Evolutionary conservation across 1,140 invertebrate species (phyloP), one percentile per base, ranked within the genome.

Genomic region (Drosophila mauritiana): DNA sequence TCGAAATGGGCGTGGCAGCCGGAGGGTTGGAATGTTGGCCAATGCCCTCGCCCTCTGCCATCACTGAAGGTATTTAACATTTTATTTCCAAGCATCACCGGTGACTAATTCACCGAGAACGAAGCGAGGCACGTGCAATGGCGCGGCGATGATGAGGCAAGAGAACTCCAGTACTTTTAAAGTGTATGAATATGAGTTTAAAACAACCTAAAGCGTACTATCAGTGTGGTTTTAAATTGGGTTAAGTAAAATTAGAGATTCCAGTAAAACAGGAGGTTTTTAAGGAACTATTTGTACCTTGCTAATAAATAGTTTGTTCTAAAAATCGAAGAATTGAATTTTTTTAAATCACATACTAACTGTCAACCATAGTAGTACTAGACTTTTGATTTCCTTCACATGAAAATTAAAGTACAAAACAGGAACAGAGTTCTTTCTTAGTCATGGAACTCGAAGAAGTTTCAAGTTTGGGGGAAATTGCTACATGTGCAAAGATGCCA

Each of bases 61-160:
- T 46, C 17, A 36, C 25, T 36, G 48, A 48, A 13, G 51, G 67
- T 34, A 48, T 69, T 69, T 69, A 39, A 70, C 69, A 70, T 69
- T 40, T 37, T 48, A 27, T 70, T 70, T 69, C 72, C 69, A 77
- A 78, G 74, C 82, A 65, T 78, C 78, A 78, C 76, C 80, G 52
- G 52, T 75, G 63, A 72, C 74, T 82, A 75, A 86, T 82, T 81
- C 65, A 63, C 39, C 68, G 61, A 48, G 83, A 75, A 77, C 67
- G 45, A 43, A 48, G 46, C 61, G 54, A 51, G 82, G 69, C 78
- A 88, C 82, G 83, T 85, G 83, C 72, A 67, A 13, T 45, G 43
- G 13, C 37, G 36, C 53, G 8, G 42, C 22, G 55, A 75, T 54
- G 69, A 69, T 67, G 67, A 52, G 62, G 67, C 68, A 57, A 43